Evolutionary conservation across 2,797 vertebrate species (phyloP).

Genomic region (Cyclura pinguis): DNA sequence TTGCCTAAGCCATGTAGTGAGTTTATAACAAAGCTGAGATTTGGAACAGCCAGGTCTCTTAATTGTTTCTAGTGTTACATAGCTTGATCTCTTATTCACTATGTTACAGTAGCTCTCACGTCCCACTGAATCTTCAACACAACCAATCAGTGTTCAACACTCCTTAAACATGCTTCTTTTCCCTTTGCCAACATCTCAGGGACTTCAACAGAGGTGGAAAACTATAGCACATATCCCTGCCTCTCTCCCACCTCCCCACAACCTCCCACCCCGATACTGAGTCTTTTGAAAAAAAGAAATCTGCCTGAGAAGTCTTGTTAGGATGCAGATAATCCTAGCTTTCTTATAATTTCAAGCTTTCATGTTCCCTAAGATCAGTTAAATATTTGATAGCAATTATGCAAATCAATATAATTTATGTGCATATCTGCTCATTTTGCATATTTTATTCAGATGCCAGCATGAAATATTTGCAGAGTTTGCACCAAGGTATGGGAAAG

Average conservation of each 20-base stretch:
- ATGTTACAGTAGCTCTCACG: not conserved
- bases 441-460: not conserved
- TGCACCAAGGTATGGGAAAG: not conserved
- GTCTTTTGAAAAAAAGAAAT: not conserved
- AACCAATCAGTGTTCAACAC: not conserved
- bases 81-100: not conserved
- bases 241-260: not conserved
- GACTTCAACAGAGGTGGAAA: not conserved
- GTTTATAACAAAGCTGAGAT: not conserved
- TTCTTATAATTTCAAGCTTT: slow-evolving; percentile 10
- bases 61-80: not conserved
- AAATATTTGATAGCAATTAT: slow-evolving; percentile 18
- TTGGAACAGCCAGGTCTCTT: not conserved
- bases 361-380: slow-evolving; percentile 14
- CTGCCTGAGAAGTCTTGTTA: not conserved
- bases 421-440: slow-evolving; percentile 6
- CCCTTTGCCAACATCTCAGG: not conserved
- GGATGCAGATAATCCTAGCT: not conserved
- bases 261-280: not conserved
- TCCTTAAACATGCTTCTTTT: not conserved
- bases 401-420: slow-evolving; percentile 10
- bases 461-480: not conserved
- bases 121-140: not conserved
- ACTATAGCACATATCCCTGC: not conserved
- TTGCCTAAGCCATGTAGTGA: not conserved